Evolutionary conservation across 1,140 invertebrate genomes (phyloP), one percentile per base, ranked within the genome.

Genomic region (Sipha flava): DNA sequence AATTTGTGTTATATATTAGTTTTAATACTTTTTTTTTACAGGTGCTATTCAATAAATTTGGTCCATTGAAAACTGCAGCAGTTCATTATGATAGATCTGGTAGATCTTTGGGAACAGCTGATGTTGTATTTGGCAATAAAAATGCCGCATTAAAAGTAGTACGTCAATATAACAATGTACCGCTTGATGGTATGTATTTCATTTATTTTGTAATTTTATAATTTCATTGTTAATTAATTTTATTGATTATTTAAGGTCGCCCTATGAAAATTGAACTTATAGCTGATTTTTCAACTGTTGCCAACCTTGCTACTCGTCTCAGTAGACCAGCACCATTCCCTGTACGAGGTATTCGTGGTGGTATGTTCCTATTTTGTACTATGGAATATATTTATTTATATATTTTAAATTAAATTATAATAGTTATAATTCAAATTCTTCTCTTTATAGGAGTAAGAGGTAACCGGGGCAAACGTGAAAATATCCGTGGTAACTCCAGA

Each of bases 71-170:
- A 86, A 96, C 93, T 86, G 96, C 96, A 40, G 92, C 95, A 80
- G 95, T 99, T 79, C 97, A 99, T 86, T 99, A 98, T 87, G 97
- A 99, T 85, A 90, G 94, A 86, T 98, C 96, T 62, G 97, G 97
- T 43, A 89, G 97, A 84, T 98, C 96, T 59, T 88, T 98, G 83
- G 96, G 97, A 62, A 97, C 96, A 82, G 97, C 97, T 79, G 96
- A 98, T 90, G 95, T 99, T 18, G 92, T 97, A 72, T 99, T 96
- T 88, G 94, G 97, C 85, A 89, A 95, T 84, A 89, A 92, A 84
- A 88, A 90, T 81, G 96, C 98, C 89, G 97, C 97, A 1, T 90
- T 97, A 34, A 95, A 96, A 86, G 97, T 97, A 14, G 93, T 98
- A 90, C 97, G 97, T 86, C 95, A 98, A 85, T 99, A 99, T 86